These are phyloP conservation scores for Gasterosteus aculeatus DNA, from an alignment of 2,113 vertebrate species.

Conservation along the genomic window DNA sequence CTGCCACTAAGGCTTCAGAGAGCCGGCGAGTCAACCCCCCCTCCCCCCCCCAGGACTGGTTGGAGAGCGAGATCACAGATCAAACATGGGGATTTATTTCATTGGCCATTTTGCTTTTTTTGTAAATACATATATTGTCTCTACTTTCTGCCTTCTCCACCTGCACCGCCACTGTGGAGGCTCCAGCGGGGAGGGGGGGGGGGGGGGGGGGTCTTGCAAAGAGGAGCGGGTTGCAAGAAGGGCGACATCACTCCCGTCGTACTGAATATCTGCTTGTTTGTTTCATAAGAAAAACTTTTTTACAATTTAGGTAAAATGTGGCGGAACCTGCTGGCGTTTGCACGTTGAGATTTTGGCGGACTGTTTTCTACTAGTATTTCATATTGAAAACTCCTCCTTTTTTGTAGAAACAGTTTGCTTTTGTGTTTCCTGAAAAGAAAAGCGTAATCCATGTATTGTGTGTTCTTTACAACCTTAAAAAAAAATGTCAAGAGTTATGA, in stretches of 20 bases:
- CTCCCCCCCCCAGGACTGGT: not conserved
- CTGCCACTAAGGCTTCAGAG: conserved; percentile 70
- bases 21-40: not conserved
- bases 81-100: not conserved
- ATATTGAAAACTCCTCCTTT: conserved; percentile 60
- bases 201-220: not conserved
- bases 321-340: conserved; percentile 23
- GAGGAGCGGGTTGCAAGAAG: not conserved
- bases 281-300: conserved; percentile 9
- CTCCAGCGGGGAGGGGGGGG: conserved; percentile 27
- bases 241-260: not conserved
- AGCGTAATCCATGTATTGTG: not conserved
- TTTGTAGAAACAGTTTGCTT: conserved; percentile 33
- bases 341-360: conserved; percentile 37
- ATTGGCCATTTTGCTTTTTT: not conserved
- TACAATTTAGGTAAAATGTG: conserved; percentile 7
- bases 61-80: not conserved
- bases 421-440: not conserved
- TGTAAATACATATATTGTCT: not conserved
- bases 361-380: conserved; percentile 66
- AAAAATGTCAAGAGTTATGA: not conserved
- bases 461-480: not conserved
- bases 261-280: not conserved
- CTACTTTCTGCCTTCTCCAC: conserved; percentile 49
- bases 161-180: conserved; percentile 36